Conservation (phyloP, 2,113 vertebrate species). For the Sterna hirundo region DNA sequence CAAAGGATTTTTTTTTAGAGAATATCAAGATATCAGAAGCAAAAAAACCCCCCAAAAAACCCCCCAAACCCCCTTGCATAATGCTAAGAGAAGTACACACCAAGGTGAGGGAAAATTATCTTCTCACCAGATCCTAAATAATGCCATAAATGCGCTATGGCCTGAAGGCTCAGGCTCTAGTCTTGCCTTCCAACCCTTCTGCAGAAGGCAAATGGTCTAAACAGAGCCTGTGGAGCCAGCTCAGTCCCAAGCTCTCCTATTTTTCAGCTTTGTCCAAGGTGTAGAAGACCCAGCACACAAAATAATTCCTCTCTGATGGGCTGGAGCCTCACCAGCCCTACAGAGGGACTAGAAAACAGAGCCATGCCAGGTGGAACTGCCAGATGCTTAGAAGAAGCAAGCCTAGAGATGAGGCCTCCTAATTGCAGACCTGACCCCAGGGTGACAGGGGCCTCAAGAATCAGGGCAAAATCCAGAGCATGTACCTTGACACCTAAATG, state of each 20-base stretch:
- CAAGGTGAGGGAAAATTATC: not conserved
- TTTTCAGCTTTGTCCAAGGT: not conserved
- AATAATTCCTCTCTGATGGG: not conserved
- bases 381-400: not conserved
- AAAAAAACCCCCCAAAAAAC: too few species aligned
- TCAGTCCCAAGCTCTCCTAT: not conserved
- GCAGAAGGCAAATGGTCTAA: not conserved
- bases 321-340: not conserved
- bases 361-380: not conserved
- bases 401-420: not conserved
- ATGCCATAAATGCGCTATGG: not conserved
- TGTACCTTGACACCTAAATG: not conserved
- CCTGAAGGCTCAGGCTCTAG: not conserved
- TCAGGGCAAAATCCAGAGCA: not conserved
- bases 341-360: not conserved
- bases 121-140: not conserved
- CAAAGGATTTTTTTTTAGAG: not conserved
- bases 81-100: not conserved
- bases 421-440: not conserved
- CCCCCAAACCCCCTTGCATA: not conserved
- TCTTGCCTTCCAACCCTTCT: not conserved
- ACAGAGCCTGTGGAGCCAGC: not conserved
- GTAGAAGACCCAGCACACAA: not conserved
- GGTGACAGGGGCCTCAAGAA: not conserved
- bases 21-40: not conserved